Evolutionary conservation across 2,113 vertebrate species (phyloP).

Genomic region (Formicarius rufipectus): DNA sequence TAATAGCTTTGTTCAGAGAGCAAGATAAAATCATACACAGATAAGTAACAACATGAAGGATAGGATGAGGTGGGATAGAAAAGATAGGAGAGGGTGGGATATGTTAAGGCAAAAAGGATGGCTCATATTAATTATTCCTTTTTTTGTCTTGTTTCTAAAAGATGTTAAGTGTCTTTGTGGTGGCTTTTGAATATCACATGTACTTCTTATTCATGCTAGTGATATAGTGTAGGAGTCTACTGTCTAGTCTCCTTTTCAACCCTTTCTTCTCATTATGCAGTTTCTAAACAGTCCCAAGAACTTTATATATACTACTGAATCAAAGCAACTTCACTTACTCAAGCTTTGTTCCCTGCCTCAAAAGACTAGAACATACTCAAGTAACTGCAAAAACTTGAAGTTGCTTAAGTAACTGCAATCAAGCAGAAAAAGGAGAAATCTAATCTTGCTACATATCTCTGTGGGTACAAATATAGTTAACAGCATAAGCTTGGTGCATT

Average conservation of each 20-base stretch:
- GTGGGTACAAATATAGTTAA: not conserved
- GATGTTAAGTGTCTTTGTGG: not conserved
- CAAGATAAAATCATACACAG: accelerated
- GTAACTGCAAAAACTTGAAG: not conserved
- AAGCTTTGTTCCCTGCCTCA: not conserved
- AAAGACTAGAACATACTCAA: not conserved
- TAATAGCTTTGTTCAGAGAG: not conserved
- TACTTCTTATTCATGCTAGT: not conserved
- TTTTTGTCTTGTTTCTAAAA: not conserved
- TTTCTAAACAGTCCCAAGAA: not conserved
- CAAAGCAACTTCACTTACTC: not conserved
- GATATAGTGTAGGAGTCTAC: not conserved
- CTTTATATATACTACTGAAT: not conserved
- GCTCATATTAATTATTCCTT: not conserved
- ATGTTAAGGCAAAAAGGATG: not conserved
- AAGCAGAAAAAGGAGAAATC: not conserved
- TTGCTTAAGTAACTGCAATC: not conserved
- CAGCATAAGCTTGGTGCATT: not conserved
- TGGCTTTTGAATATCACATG: not conserved
- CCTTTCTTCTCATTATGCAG: not conserved
- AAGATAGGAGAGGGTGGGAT: too few species aligned
- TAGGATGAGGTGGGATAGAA: too few species aligned
- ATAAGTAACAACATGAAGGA: not conserved
- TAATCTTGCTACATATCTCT: not conserved
- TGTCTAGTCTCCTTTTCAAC: not conserved